Percentiles rank a stretch among this genome's conserved stretches.
Conservation (phyloP, 1,140 invertebrate species). For the Drosophila leontia region DNA sequence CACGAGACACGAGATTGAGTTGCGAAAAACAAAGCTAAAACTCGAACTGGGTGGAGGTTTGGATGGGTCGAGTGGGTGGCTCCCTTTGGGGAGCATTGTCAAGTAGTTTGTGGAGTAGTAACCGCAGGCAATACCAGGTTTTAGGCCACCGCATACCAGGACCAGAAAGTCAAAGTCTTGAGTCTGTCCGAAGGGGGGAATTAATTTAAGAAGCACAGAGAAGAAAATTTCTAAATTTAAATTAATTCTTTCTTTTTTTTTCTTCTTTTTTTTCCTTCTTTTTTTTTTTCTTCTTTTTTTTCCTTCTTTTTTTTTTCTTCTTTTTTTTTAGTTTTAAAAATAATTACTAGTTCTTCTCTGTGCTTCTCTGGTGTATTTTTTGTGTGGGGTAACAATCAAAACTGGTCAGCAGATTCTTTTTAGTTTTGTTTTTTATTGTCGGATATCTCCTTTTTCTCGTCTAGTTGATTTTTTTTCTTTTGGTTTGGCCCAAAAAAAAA, state of each 20-base stretch:
- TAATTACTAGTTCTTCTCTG: constrained; percentile 1
- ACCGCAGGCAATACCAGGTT: constrained; percentile 69
- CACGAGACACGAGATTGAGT: constrained; percentile 52
- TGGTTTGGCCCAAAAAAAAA: constrained; percentile 20
- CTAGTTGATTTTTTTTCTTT: constrained; percentile 22
- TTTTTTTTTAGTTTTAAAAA: not conserved
- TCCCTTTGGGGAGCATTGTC: not conserved
- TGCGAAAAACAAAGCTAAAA: constrained; percentile 17
- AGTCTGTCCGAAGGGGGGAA: not conserved
- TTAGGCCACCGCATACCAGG: constrained; percentile 43
- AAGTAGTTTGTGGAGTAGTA: constrained; percentile 11
- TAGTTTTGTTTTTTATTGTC: constrained; percentile 55
- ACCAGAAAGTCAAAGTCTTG: not conserved
- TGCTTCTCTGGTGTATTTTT: not conserved
- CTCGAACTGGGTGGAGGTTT: constrained; percentile 19
- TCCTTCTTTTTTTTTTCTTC: too few relatives aligned
- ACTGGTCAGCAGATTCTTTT: constrained; percentile 39
- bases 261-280: too few relatives aligned
- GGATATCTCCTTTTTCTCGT: constrained; percentile 34
- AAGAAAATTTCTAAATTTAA: not conserved
- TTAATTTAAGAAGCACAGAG: not conserved
- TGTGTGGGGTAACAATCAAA: constrained; percentile 16
- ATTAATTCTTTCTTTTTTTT: too few relatives aligned
- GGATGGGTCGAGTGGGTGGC: constrained; percentile 2
- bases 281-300: not conserved